Percentiles rank a stretch among this genome's conserved stretches.
Evolutionary conservation across 2,113 vertebrate species (phyloP).

Genomic region (Tragelaphus buxtoni): DNA sequence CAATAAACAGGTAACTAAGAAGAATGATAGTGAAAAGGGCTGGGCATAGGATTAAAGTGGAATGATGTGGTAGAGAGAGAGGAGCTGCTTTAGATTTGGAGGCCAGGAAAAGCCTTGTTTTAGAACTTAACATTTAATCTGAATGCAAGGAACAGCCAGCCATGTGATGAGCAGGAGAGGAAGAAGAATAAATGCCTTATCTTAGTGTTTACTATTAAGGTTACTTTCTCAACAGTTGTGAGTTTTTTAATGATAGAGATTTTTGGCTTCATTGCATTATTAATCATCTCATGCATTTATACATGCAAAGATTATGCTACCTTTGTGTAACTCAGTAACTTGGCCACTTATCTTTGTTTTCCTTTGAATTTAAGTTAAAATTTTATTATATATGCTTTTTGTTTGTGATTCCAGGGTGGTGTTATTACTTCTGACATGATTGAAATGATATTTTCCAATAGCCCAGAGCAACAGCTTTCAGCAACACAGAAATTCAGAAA

Average conservation of each 20-base stretch:
- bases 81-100: neutral
- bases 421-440: constrained; percentile 98
- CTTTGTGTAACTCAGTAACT: neutral
- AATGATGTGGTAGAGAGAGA: neutral
- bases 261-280: neutral
- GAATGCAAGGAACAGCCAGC: neutral
- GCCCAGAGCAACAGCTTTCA: constrained; percentile 95
- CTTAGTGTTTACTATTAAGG: neutral
- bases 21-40: neutral
- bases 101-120: neutral
- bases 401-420: constrained; percentile 78
- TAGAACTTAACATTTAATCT: neutral
- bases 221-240: neutral
- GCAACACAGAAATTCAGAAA: constrained; percentile 98
- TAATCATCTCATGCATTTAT: neutral
- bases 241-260: neutral
- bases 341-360: neutral
- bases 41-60: neutral
- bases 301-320: neutral
- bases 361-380: neutral
- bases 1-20: neutral
- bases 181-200: neutral
- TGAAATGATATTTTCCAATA: constrained; percentile 97
- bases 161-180: neutral
- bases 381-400: constrained; percentile 40